phyloP scores from a whole-genome alignment of 2,888 invertebrate genomes.

The Deilephila elpenor region DNA sequence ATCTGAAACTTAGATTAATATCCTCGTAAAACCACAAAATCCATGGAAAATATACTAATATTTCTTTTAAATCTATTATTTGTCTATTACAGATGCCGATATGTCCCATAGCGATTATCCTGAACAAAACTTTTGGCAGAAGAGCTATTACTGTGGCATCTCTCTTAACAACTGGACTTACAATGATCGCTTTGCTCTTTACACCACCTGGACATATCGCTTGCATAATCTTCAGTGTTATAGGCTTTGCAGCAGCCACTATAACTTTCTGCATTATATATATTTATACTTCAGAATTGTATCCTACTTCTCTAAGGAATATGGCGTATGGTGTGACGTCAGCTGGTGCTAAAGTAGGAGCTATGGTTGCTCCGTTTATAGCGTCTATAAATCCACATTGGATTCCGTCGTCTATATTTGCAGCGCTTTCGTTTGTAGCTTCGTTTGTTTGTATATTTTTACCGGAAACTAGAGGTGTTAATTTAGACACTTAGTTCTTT shows the following conservation, averaged over 20 bases:
- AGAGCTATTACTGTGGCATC: conserved; percentile 47
- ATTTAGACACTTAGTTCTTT: conserved; percentile 39
- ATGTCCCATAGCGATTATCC: conserved; percentile 49
- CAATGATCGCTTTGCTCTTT: conserved; percentile 55
- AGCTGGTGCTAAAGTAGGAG: conserved; percentile 59
- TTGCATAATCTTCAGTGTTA: conserved; percentile 51
- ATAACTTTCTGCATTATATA: conserved; percentile 52
- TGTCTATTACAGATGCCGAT: conserved; percentile 58
- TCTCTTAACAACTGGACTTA: conserved; percentile 43
- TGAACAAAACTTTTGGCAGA: conserved; percentile 56
- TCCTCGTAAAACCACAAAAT: background rate
- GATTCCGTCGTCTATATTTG: conserved; percentile 61
- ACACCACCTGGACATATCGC: conserved; percentile 51
- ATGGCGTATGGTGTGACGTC: conserved; percentile 61
- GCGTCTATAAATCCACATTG: conserved; percentile 58
- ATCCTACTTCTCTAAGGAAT: conserved; percentile 61
- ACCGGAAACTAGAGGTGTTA: conserved; percentile 62
- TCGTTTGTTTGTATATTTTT: conserved; percentile 51
- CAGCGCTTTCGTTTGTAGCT: conserved; percentile 52
- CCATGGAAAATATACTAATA: background rate
- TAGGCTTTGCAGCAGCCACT: conserved; percentile 51
- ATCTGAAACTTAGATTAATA: conserved; percentile 1
- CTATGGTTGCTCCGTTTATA: conserved; percentile 61
- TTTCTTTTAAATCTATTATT: background rate
- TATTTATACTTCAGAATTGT: conserved; percentile 61